A percentile compares a stretch with the other conserved stretches of the same genome.
Conservation (phyloP, 2,888 invertebrate species). For the Schrankia costaestrigalis region DNA sequence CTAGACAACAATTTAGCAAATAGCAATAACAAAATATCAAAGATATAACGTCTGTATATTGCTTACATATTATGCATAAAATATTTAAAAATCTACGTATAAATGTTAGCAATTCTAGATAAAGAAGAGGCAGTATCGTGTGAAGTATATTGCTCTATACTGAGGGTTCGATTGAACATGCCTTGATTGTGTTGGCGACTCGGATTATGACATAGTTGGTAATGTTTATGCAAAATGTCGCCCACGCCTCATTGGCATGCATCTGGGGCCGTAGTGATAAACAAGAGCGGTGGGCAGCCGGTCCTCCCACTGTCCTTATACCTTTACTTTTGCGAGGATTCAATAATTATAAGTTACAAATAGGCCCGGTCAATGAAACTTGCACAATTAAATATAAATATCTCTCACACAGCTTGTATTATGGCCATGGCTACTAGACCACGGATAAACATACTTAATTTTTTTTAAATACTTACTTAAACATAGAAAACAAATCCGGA, state of each 20-base stretch:
- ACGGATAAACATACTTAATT: too few species aligned
- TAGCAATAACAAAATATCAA: constrained; percentile 8
- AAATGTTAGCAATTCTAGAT: constrained; percentile 1
- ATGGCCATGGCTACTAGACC: too few species aligned
- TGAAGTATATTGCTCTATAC: constrained; percentile 18
- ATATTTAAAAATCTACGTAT: constrained; percentile 3
- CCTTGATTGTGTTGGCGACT: constrained; percentile 28
- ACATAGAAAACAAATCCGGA: too few species aligned
- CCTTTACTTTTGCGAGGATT: not conserved
- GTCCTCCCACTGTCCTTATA: constrained; percentile 55
- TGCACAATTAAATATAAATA: too few species aligned
- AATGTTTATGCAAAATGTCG: constrained; percentile 60
- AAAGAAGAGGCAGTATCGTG: constrained; percentile 1
- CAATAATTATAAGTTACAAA: not conserved
- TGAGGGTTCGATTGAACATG: constrained; percentile 14
- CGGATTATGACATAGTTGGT: constrained; percentile 39
- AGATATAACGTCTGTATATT: too few species aligned
- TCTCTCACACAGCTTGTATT: too few species aligned
- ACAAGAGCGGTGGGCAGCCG: constrained; percentile 50
- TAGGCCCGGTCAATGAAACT: too few species aligned
- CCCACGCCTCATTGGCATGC: constrained; percentile 69
- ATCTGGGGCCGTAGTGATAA: constrained; percentile 55
- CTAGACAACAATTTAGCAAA: constrained; percentile 17
- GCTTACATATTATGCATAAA: too few species aligned
- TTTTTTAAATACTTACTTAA: too few species aligned